These are phyloP conservation scores for Dendrocincla fuliginosa DNA, from an alignment of 2,797 vertebrate genomes.

Conservation along the genomic window DNA sequence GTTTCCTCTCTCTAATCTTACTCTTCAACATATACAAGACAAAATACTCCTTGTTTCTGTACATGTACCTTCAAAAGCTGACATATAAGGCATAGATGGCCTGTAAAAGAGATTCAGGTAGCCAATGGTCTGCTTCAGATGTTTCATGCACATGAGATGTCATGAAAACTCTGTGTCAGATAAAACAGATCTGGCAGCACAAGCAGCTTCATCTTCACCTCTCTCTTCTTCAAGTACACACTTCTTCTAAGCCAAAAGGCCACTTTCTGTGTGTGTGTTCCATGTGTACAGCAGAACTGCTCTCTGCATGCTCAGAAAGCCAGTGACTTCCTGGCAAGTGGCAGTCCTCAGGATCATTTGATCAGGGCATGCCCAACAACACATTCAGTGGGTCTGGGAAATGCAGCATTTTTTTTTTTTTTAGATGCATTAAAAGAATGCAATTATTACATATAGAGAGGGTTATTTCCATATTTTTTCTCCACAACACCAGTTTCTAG, in stretches of 20 bases:
- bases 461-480: not conserved
- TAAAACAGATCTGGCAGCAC: not conserved
- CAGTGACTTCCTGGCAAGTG: not conserved
- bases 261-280: accelerated
- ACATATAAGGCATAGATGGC: accelerated
- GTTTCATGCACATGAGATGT: not conserved
- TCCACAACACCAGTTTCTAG: not conserved
- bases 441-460: accelerated
- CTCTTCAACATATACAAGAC: not conserved
- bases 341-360: not conserved
- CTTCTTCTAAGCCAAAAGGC: not conserved
- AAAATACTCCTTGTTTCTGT: not conserved
- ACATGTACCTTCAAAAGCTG: not conserved
- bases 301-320: not conserved
- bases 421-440: not conserved
- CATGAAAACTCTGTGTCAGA: not conserved
- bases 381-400: not conserved
- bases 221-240: not conserved
- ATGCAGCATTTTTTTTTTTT: not conserved
- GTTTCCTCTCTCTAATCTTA: not conserved
- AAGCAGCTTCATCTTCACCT: not conserved
- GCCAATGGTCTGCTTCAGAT: not conserved
- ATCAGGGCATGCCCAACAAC: not conserved
- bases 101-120: not conserved
- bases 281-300: not conserved